Base-by-base conservation (phyloP, 23 tunicate genomes). In the Ciona savignyi region DNA sequence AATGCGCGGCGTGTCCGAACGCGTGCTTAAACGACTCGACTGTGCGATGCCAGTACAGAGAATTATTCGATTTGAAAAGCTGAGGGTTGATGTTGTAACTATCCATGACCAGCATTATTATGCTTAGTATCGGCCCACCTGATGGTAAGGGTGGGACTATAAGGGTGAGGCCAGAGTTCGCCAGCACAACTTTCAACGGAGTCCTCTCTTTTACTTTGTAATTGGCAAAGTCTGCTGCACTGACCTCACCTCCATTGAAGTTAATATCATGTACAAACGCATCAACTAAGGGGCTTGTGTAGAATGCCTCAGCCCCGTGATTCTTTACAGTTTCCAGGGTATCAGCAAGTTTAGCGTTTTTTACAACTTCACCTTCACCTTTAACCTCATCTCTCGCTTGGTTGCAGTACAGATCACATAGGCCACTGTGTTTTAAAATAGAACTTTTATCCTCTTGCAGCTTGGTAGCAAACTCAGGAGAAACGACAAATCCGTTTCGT, bases 1-100 rank as follows among this genome's bases (percentile, higher is more conserved):
- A 63, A 21, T 33, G 31, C 34, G 71, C 29, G 6, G 83, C 69
- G 11, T 63, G 35, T 23, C 86, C 97, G 68, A 61, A 91, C 60
- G 91, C 83, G 64, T 80, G 91, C 35, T 87, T 85, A 32, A 91
- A 84, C 15, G 86, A 74, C 32, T 91, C 97, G 2, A 83, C 86
- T 6, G 76, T 65, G 29, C 91, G 74, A 27, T 91, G 97, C 97
- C 97, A 91, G n/a, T 80, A 74, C 26, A 91, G 62, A 1, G 80
- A 25, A 21, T 61, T n/a, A 27, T 84, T 71, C 15, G 4, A 64
- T 2, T 51, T 51, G 72, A 73, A 91, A 3, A 23, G 25, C 1
- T 29, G 29, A 24, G 70, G 28, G 23, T 77, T 75, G 26, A 83
- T 65, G 56, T 80, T 70, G 33, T 68, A 91, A 2, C 33, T 20